Base-by-base conservation (phyloP, 2,113 vertebrate species). In the Myotis davidii region DNA sequence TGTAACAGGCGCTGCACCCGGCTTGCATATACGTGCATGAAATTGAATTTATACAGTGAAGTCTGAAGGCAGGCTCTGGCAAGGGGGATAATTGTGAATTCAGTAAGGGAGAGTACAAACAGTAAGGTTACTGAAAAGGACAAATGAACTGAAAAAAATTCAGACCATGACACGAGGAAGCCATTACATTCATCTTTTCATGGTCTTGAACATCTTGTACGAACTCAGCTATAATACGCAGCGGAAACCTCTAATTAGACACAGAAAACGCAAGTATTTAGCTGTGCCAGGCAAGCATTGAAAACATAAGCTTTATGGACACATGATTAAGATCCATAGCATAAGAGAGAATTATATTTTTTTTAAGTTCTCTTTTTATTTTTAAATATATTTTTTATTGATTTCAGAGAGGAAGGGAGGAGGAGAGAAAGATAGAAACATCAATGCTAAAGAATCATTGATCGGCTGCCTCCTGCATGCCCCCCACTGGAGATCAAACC, bases 141-240 rank as follows among this genome's bases (percentile, higher is more conserved):
- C 84, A 92, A 78, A 83, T 89, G 83, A 96, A 61, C 69, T 96
- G 65, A 17, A 23, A 67, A 86, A 72, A 85, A 42, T 25, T 77
- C 39, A 88, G 50, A 65, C 54, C 67, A 6, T 77, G 81, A 94
- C 96, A 96, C 23, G 14, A 94, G 79, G 94, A 94, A 95, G 83
- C 83, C 81, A 94, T 96, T 88, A 81, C 70, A 59, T 81, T 90
- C 90, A 42, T 85, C 50, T 89, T 88, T 93, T 89, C 92, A 72
- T 52, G 81, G 72, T 94, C 73, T 79, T 84, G 88, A 96, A 95
- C 92, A 85, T 96, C 95, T 94, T 90, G 96, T 94, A 89, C 85
- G 61, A 91, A 73, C 65, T 94, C 81, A 50, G 64, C 85, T 73
- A 45, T 83, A 88, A 92, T 67, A 52, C 78, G 59, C 13, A n/a